Evolutionary conservation across 2,797 vertebrate species (phyloP).

Genomic region (Syndactyla subalaris): DNA sequence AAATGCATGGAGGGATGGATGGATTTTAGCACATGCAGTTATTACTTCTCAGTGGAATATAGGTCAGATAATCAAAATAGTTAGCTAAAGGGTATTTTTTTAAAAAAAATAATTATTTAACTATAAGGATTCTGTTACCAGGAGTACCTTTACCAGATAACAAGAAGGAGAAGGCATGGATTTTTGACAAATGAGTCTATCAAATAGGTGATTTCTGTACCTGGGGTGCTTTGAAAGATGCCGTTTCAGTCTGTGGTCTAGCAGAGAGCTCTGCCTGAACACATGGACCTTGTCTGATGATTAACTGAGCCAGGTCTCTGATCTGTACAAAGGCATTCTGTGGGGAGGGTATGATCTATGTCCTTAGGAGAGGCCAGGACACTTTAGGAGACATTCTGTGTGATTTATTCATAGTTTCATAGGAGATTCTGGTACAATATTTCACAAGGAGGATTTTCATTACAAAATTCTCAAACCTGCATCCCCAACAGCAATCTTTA

Average conservation of each 20-base stretch:
- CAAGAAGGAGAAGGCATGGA: neutral
- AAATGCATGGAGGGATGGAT: neutral
- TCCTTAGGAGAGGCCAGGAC: slow-evolving; percentile 14
- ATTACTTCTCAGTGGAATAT: neutral
- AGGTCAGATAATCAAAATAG: neutral
- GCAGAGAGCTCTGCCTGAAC: neutral
- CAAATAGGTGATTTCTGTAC: neutral
- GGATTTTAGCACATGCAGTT: neutral
- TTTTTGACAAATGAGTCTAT: neutral
- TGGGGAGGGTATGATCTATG: slow-evolving; percentile 29
- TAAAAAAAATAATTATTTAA: rapidly evolving
- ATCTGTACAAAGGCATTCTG: neutral
- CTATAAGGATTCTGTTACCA: neutral
- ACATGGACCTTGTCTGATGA: neutral
- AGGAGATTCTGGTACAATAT: slow-evolving; percentile 11
- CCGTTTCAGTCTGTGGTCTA: neutral
- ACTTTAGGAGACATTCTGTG: slow-evolving; percentile 6
- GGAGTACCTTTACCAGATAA: neutral
- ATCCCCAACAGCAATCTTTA: slow-evolving; percentile 4
- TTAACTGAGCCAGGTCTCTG: neutral
- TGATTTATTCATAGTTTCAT: slow-evolving; percentile 43
- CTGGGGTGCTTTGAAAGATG: neutral
- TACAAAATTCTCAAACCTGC: slow-evolving; percentile 30
- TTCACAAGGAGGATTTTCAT: slow-evolving; percentile 41
- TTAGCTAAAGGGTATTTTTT: neutral